A percentile compares a stretch with the other conserved stretches of the same genome.
These are phyloP conservation scores for Ferdinandea cuprea DNA, from an alignment of 2,888 invertebrate genomes.

Conservation along the genomic window DNA sequence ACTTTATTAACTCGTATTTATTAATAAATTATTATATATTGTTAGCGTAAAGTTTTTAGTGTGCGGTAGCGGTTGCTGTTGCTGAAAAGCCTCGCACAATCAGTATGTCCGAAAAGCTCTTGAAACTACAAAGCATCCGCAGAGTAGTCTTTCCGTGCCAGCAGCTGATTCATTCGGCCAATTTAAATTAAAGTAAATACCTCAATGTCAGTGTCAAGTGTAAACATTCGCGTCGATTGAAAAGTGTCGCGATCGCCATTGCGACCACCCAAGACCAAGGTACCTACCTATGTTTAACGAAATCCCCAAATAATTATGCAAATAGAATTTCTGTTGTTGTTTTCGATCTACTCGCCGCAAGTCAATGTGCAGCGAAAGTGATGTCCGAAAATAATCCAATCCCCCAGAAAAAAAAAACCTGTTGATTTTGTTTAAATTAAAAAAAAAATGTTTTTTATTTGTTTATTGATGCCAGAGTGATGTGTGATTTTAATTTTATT, in stretches of 20 bases:
- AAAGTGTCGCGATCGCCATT: not conserved
- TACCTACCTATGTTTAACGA: no score
- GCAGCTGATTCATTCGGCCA: slow-evolving; percentile 7
- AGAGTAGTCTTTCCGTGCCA: not conserved
- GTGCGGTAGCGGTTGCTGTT: not conserved
- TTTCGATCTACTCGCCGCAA: not conserved
- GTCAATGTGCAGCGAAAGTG: slow-evolving; percentile 48
- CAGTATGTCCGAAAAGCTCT: slow-evolving; percentile 45
- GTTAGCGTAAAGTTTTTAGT: not conserved
- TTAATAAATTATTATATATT: slow-evolving; percentile 11
- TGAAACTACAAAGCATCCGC: slow-evolving; percentile 12
- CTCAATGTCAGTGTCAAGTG: slow-evolving; percentile 15
- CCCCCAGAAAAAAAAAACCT: no score
- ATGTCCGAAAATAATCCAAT: slow-evolving; percentile 25
- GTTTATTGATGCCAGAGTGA: not conserved
- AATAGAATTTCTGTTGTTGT: slow-evolving; percentile 18
- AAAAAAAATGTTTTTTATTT: not conserved
- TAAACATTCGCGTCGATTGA: slow-evolving; percentile 10
- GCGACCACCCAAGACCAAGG: not conserved
- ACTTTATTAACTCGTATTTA: slow-evolving; percentile 25
- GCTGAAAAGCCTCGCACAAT: slow-evolving; percentile 39
- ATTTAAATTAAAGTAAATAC: not conserved
- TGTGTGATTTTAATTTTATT: not conserved
- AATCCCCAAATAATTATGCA: slow-evolving; percentile 34
- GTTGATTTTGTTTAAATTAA: slow-evolving; percentile 30